Conservation (phyloP, 2,888 invertebrate genomes). For the Hydropsyche betteni region DNA sequence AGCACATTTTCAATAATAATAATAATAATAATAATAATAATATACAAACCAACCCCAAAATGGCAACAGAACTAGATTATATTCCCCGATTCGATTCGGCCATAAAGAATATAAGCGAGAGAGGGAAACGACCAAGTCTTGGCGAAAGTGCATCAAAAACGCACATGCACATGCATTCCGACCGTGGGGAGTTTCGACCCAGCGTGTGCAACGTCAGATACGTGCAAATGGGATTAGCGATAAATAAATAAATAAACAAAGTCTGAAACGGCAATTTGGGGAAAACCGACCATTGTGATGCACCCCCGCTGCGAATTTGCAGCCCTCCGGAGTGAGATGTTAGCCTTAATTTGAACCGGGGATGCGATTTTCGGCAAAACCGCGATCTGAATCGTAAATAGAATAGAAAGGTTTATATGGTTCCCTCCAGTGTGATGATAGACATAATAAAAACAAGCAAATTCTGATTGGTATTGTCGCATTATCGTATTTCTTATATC, state of each 20-base stretch:
- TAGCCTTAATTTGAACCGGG: constrained; percentile 23
- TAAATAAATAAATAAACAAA: constrained; percentile 44
- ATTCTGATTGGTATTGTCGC: no score
- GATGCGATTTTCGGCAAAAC: not conserved
- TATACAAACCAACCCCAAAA: not conserved
- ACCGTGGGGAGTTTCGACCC: not conserved
- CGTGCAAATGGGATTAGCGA: constrained; percentile 44
- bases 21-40: constrained; percentile 1
- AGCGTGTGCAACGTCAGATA: constrained; percentile 4
- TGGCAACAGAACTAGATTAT: constrained; percentile 3
- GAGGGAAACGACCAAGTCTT: not conserved
- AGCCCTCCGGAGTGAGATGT: constrained; percentile 22
- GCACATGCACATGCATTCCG: constrained; percentile 30
- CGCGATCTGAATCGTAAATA: no score
- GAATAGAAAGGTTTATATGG: no score
- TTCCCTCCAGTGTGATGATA: no score
- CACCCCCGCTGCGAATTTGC: constrained; percentile 18
- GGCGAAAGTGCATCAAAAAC: constrained; percentile 18
- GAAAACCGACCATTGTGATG: constrained; percentile 27
- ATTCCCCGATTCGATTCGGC: constrained; percentile 9
- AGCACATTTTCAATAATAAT: no score
- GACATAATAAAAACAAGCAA: no score
- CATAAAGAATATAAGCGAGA: not conserved
- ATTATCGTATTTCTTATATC: no score
- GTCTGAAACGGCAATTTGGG: constrained; percentile 37